Base-by-base conservation (phyloP, 1,140 invertebrate species). In the Atta cephalotes region DNA sequence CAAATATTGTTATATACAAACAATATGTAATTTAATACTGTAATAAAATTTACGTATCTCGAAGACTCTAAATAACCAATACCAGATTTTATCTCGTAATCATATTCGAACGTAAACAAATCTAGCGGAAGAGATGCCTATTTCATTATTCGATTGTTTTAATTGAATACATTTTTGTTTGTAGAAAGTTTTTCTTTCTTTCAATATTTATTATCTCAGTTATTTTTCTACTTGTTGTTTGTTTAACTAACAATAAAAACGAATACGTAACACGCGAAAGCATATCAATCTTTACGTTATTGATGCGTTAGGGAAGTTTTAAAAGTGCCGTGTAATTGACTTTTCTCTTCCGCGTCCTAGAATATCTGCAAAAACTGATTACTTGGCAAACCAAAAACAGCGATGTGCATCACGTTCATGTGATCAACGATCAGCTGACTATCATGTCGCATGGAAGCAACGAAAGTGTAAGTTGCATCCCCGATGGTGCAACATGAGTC, bases 401-500 rank as follows among this genome's bases (percentile, higher is more conserved):
- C 53, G 18, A 10, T 16, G 2, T 28, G 63, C 49, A 85, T 25
- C 60, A 60, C 35, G 25, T 68, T 28, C 60, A n/a, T 31, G 72
- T 89, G 88, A 87, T 77, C 65, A 35, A 63, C 21, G 21, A 89
- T 89, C 84, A 86, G 63, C 87, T 88, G 86, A 21, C 31, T 7
- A 16, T 18, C 77, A 68, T 51, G 60, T 70, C 53, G 31, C 66
- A 56, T 53, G 25, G 3, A 62, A 6, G 12, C 49, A 68, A 68
- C 56, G 60, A 78, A 84, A 88, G 53, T 66, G 87, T 51, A 81
- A 89, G 76, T 39, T 56, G 62, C 53, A 74, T 63, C 14, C 60
- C 9, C 58, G 74, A 86, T 81, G 82, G 68, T 79, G 88, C 74
- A 89, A 85, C 56, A 5, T 45, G 56, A 58, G 86, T 62, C 66